phyloP scores from a whole-genome alignment of 2,797 vertebrate species.

The Pelobates cultripes region DNA sequence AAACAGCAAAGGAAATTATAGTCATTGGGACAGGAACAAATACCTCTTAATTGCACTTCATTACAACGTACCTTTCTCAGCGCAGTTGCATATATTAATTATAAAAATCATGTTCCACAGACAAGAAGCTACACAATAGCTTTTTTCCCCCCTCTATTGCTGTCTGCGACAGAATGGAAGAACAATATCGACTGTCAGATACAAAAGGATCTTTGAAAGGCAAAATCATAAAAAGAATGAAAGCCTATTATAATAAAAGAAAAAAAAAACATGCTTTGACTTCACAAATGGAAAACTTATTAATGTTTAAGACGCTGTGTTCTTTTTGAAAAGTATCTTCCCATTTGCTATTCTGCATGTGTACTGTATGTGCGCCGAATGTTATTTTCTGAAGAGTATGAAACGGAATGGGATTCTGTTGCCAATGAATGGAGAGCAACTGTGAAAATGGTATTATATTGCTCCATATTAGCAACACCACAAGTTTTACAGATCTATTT shows the following conservation, averaged over 20 bases:
- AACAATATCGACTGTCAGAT: constrained; percentile 83
- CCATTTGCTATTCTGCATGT: constrained; percentile 68
- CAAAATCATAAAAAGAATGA: constrained; percentile 85
- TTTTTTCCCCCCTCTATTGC: constrained; percentile 69
- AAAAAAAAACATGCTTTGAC: constrained; percentile 75
- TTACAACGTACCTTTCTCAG: constrained; percentile 81
- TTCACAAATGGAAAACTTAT: constrained; percentile 74
- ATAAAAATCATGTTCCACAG: constrained; percentile 79
- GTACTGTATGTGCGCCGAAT: constrained; percentile 59
- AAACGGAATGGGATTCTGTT: constrained; percentile 61
- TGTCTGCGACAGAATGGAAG: constrained; percentile 78
- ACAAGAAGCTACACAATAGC: constrained; percentile 74
- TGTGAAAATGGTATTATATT: neutral
- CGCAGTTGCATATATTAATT: constrained; percentile 85
- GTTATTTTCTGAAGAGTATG: constrained; percentile 72
- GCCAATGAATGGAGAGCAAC: constrained; percentile 37
- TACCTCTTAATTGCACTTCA: constrained; percentile 86
- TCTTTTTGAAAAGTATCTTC: constrained; percentile 70
- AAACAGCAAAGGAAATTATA: constrained; percentile 80
- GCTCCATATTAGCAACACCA: too few species aligned
- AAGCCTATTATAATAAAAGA: constrained; percentile 78
- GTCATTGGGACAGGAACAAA: constrained; percentile 81
- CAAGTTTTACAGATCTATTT: too few species aligned
- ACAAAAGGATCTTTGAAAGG: constrained; percentile 79
- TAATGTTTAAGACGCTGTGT: constrained; percentile 78